Evolutionary conservation across 2,888 invertebrate species (phyloP).

Genomic region (Stegophylla sp.): DNA sequence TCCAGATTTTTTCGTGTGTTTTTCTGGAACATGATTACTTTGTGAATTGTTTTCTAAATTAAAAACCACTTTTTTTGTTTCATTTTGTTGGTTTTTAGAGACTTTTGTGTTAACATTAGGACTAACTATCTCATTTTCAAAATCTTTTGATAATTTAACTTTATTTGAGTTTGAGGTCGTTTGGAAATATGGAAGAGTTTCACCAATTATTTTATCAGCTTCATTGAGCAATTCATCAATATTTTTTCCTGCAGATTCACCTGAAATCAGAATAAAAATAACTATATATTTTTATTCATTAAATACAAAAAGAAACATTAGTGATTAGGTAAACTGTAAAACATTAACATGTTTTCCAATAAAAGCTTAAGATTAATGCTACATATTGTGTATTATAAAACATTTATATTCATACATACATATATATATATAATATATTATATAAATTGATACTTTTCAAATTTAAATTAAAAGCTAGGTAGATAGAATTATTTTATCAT

Average conservation of each 20-base stretch:
- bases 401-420: too few species aligned
- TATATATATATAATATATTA: too few species aligned
- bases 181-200: slow-evolving; percentile 47
- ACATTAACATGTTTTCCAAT: too few species aligned
- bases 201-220: slow-evolving; percentile 48
- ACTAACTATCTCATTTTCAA: neutral
- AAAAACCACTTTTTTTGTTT: slow-evolving; percentile 38
- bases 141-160: slow-evolving; percentile 8
- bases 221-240: slow-evolving; percentile 46
- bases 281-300: neutral
- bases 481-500: too few species aligned
- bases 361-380: too few species aligned
- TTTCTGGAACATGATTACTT: neutral
- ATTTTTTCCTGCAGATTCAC: slow-evolving; percentile 31
- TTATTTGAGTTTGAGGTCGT: slow-evolving; percentile 14
- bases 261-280: slow-evolving; percentile 12
- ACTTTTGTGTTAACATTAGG: neutral
- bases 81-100: neutral
- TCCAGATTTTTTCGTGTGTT: slow-evolving; percentile 7
- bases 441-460: too few species aligned
- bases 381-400: too few species aligned
- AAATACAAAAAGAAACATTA: neutral
- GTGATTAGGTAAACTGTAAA: neutral
- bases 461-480: too few species aligned
- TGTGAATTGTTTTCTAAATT: slow-evolving; percentile 20